Percentiles rank a stretch among this genome's conserved stretches.
These are phyloP conservation scores for Musca vetustissima DNA, from an alignment of 1,140 invertebrate species.

Conservation along the genomic window DNA sequence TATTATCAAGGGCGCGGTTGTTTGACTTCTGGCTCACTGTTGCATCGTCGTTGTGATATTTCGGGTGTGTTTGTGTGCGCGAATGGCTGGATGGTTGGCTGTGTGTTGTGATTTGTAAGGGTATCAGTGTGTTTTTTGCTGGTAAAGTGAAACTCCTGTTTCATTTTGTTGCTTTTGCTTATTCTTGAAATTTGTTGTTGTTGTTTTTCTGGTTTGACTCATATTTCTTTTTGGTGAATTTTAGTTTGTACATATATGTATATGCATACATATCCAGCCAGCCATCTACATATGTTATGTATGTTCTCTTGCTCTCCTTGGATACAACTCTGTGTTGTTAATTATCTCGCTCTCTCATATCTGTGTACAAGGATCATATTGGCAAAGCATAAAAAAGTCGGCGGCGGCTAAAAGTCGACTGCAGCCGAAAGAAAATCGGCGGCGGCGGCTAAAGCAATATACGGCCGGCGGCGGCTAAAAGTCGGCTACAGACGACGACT, in stretches of 20 bases:
- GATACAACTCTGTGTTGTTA: slow-evolving; percentile 7
- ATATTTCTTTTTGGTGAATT: slow-evolving; percentile 1
- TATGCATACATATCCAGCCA: neutral
- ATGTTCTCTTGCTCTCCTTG: neutral
- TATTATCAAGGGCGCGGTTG: slow-evolving; percentile 30
- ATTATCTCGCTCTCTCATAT: too few species aligned
- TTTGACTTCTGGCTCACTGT: slow-evolving; percentile 4
- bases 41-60: too few species aligned
- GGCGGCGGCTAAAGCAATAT: too few species aligned
- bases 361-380: too few species aligned
- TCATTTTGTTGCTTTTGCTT: neutral
- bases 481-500: too few species aligned
- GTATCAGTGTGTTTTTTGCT: neutral
- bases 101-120: neutral
- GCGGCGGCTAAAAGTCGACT: too few species aligned
- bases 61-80: neutral
- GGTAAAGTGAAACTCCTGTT: slow-evolving; percentile 3
- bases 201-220: neutral
- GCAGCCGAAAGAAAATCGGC: too few species aligned
- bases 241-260: too few species aligned
- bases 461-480: too few species aligned
- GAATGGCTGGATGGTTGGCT: too few species aligned
- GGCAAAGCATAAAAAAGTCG: too few species aligned
- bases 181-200: neutral
- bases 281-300: neutral